phyloP scores from a whole-genome alignment of 2,113 vertebrate genomes.

The Casuarius casuarius region DNA sequence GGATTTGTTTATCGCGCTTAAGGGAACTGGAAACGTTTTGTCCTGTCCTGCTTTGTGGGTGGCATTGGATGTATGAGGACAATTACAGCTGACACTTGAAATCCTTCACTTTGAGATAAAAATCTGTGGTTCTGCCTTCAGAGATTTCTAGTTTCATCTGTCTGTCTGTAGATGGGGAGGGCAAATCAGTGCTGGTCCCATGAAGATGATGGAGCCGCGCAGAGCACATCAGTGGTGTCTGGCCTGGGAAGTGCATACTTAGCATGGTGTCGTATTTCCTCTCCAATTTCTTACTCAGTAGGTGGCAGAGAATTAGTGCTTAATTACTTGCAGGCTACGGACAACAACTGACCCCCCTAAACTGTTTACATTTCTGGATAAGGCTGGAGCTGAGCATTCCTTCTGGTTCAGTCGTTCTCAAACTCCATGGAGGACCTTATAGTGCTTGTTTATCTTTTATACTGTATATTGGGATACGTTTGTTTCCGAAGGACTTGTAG shows the following conservation, averaged over 20 bases:
- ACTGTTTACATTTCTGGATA: conserved; percentile 63
- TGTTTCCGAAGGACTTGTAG: conserved; percentile 20
- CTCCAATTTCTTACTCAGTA: conserved; percentile 49
- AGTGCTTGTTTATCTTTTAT: conserved; percentile 39
- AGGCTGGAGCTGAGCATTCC: conserved; percentile 48
- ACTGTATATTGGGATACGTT: conserved; percentile 10
- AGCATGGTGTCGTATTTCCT: background rate
- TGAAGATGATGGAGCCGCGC: background rate
- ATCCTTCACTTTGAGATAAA: background rate
- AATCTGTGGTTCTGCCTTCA: background rate
- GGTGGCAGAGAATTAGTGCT: conserved; percentile 57
- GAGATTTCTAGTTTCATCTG: background rate
- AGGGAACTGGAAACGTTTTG: background rate
- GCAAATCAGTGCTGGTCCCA: fast-evolving
- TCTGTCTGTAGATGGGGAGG: background rate
- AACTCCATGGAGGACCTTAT: background rate
- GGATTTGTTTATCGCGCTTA: background rate
- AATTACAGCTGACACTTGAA: background rate
- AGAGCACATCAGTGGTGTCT: background rate
- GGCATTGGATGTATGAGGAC: background rate
- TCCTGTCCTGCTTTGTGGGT: background rate
- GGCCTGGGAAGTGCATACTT: background rate
- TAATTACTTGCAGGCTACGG: conserved; percentile 61
- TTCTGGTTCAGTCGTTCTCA: conserved; percentile 38
- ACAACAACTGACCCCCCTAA: conserved; percentile 9